Base-by-base conservation (phyloP, 2,888 invertebrate species). In the Netelia inedita region DNA sequence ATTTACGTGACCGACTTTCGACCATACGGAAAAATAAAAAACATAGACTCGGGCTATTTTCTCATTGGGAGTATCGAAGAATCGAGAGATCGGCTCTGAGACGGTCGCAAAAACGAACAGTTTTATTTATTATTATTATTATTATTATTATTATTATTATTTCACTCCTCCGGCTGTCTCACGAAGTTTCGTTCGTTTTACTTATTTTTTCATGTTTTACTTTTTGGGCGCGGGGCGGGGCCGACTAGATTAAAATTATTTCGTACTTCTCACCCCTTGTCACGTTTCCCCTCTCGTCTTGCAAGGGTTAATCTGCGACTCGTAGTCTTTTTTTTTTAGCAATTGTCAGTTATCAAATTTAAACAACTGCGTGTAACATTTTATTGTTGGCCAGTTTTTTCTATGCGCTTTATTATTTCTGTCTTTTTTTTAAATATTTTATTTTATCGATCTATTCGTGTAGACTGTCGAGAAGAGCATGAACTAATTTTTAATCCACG, bases 401-500 rank as follows among this genome's bases (percentile, higher is more conserved):
- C 61, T 76, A 72, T 78, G 81, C 61, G 68, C 73, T 82, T 81
- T 28, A 43, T 46, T 59, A 10, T 43, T n/a, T 21, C 63, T 61
- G 14, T 53, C 19, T 5, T 61, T 53, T 61, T 79, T 68, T 79
- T 65, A 73, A 66, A 71, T 53, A 61, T 66, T 83, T 82, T 14
- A 41, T 79, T 79, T 88, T 86, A 43, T 71, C 66, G 50, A 80
- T 81, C 61, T 76, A 82, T 87, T 80, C 79, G 75, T 81, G 79
- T 88, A 87, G 83, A 82, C 61, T 85, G 19, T 88, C 71, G 65
- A 65, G 61, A 14, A 82, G 74, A 85, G 89, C 89, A 90, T 90
- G 90, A 84, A 86, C 61, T 83, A 72, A 72, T 68, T 74, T 71
- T 69, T 16, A 73, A 9, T 16, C 50, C 46, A 28, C 65, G 61